A percentile compares a stretch with the other conserved stretches of the same genome.
Conservation (phyloP, 2,797 vertebrate genomes). For the Alauda arvensis region DNA sequence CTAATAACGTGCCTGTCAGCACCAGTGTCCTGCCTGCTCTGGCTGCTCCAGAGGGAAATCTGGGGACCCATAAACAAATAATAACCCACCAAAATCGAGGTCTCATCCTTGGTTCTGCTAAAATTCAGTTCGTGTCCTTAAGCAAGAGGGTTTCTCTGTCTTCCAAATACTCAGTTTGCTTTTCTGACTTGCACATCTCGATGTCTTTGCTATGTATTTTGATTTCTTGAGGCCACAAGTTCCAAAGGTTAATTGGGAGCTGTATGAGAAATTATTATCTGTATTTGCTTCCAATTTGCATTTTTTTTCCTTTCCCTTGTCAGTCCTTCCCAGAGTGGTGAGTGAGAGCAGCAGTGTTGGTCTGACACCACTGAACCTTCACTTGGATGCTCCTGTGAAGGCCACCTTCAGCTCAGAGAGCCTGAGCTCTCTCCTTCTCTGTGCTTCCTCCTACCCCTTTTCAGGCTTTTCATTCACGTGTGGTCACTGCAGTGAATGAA, state of each 20-base stretch:
- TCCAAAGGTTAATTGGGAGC: constrained; percentile 31
- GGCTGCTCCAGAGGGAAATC: neutral
- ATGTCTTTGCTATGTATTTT: neutral
- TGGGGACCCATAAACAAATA: neutral
- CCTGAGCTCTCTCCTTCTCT: neutral
- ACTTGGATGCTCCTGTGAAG: neutral
- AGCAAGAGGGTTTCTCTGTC: neutral
- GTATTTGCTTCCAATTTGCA: constrained; percentile 1
- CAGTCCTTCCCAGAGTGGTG: neutral
- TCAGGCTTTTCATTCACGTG: neutral
- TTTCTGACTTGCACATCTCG: neutral
- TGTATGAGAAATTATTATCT: neutral
- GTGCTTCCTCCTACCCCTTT: neutral
- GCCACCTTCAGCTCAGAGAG: neutral
- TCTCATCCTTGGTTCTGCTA: neutral
- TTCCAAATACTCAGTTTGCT: neutral
- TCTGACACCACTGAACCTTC: neutral
- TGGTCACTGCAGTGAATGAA: neutral
- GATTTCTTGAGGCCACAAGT: constrained; percentile 3
- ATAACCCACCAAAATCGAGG: neutral
- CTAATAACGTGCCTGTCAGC: neutral
- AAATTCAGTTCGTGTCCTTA: neutral
- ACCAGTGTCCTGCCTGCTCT: neutral
- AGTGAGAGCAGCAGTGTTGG: neutral
- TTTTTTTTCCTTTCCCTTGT: neutral